Conservation (phyloP, 2,888 invertebrate species). For the Itoplectis maculator region DNA sequence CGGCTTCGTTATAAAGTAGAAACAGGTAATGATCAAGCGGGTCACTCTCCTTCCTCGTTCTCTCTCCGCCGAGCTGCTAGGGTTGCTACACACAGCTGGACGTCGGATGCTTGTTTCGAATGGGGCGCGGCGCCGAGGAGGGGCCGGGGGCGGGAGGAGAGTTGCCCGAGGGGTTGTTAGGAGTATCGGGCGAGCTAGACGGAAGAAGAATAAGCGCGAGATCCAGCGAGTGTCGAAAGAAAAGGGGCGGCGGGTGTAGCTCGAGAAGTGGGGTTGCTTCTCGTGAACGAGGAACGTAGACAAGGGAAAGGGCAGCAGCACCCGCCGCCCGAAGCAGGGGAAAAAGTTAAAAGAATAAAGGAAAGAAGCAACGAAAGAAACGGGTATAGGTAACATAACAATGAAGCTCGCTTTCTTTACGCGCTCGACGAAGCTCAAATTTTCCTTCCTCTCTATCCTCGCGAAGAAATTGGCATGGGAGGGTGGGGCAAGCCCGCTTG, state of each 20-base stretch:
- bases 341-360: conserved; percentile 51
- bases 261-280: neutral
- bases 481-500: too few species aligned
- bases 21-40: conserved; percentile 40
- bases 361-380: conserved; percentile 54
- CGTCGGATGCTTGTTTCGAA: conserved; percentile 34
- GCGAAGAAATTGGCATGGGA: conserved; percentile 46
- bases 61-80: neutral
- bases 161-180: conserved; percentile 61
- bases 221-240: conserved; percentile 51
- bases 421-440: conserved; percentile 76
- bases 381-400: conserved; percentile 72
- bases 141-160: neutral
- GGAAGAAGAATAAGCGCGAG: conserved; percentile 56
- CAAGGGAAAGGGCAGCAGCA: conserved; percentile 15
- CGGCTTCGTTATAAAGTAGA: conserved; percentile 45
- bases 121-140: conserved; percentile 19
- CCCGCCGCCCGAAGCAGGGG: neutral
- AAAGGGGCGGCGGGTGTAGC: conserved; percentile 22
- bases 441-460: conserved; percentile 61
- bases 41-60: conserved; percentile 18
- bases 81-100: conserved; percentile 19
- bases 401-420: conserved; percentile 75
- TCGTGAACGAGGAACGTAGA: neutral
- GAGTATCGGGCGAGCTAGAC: conserved; percentile 55